phyloP scores from a whole-genome alignment of 2,113 vertebrate species.

The Marmota monax region DNA sequence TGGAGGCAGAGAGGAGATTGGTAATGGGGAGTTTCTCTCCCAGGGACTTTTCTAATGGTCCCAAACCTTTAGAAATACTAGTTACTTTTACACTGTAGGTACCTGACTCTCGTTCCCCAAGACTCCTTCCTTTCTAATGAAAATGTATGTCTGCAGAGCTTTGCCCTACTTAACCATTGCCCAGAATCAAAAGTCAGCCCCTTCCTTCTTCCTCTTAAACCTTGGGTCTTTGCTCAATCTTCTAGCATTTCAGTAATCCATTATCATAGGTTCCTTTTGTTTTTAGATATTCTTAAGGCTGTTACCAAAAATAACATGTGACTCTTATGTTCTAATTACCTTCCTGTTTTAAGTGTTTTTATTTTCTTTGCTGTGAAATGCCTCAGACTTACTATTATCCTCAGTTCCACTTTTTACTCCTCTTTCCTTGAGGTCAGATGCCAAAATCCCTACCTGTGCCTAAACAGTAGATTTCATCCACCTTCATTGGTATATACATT shows the following conservation, averaged over 20 bases:
- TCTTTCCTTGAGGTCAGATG: background rate
- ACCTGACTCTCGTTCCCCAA: background rate
- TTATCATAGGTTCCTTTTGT: background rate
- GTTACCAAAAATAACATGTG: background rate
- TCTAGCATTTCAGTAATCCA: background rate
- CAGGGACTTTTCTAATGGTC: background rate
- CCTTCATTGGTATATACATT: background rate
- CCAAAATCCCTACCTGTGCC: background rate
- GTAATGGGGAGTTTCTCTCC: background rate
- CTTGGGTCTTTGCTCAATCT: background rate
- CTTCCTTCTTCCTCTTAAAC: background rate
- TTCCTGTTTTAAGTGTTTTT: background rate
- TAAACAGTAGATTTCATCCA: background rate
- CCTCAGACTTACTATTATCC: background rate
- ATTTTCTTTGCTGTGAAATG: background rate
- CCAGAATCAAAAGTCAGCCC: background rate
- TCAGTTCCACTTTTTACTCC: background rate
- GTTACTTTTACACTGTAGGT: background rate
- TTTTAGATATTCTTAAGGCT: background rate
- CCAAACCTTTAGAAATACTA: background rate
- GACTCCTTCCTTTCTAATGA: background rate
- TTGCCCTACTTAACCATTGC: background rate
- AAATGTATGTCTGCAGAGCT: background rate
- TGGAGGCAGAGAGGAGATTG: conserved; percentile 39
- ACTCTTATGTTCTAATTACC: background rate